phyloP scores from a whole-genome alignment of 2,888 invertebrate species.

The Agrilus cyanescens region DNA sequence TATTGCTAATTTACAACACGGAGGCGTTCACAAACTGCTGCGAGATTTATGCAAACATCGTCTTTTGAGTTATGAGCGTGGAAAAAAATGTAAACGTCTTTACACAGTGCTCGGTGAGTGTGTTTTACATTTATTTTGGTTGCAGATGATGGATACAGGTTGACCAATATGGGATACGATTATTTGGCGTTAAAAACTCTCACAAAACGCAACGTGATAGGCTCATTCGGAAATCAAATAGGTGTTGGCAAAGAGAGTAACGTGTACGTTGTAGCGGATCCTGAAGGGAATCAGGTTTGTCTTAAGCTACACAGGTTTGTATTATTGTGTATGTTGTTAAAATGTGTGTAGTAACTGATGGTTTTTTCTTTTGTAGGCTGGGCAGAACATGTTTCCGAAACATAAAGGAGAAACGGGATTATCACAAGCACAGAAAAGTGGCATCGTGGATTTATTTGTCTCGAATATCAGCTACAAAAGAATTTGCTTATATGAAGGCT shows the following conservation, averaged over 20 bases:
- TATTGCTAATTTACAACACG: constrained; percentile 85
- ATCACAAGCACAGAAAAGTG: constrained; percentile 80
- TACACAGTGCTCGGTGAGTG: not conserved
- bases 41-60: constrained; percentile 83
- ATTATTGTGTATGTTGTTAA: not conserved
- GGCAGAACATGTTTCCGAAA: constrained; percentile 95
- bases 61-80: constrained; percentile 85
- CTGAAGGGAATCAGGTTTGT: constrained; percentile 68
- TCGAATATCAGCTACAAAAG: constrained; percentile 91
- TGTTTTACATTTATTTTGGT: constrained; percentile 1
- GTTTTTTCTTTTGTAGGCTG: constrained; percentile 54
- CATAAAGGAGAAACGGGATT: constrained; percentile 91
- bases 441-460: constrained; percentile 95
- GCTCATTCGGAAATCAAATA: constrained; percentile 94
- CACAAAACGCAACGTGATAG: constrained; percentile 61
- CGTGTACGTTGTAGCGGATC: constrained; percentile 79
- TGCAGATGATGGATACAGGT: constrained; percentile 86
- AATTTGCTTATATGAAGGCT: constrained; percentile 96
- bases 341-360: not conserved
- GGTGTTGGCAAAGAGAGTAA: constrained; percentile 99
- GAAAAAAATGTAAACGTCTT: constrained; percentile 68
- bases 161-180: constrained; percentile 95
- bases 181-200: constrained; percentile 87
- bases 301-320: constrained; percentile 80
- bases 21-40: constrained; percentile 86